Evolutionary conservation across 2,113 vertebrate species (phyloP).

Genomic region (Rattus norvegicus): GRCr8 NC_086027.1:116403001-116403500

Average conservation of each 20-base stretch:
- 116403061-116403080: not conserved
- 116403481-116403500: not conserved
- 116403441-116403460: too few species aligned
- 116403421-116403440: too few species aligned
- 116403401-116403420: too few species aligned
- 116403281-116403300: too few species aligned
- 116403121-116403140: not conserved
- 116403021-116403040: constrained; percentile 9
- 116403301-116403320: too few species aligned
- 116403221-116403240: too few species aligned
- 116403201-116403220: rapidly evolving
- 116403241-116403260: not conserved
- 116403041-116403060: constrained; percentile 7
- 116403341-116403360: not conserved
- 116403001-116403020: constrained; percentile 16
- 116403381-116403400: not conserved
- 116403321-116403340: not conserved
- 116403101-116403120: not conserved
- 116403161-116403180: not conserved
- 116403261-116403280: not conserved
- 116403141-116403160: not conserved
- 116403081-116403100: not conserved
- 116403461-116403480: not conserved
- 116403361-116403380: not conserved
- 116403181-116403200: too few species aligned